Conservation (phyloP, 1,140 invertebrate genomes). For the Philotrypesis tridentata region DNA sequence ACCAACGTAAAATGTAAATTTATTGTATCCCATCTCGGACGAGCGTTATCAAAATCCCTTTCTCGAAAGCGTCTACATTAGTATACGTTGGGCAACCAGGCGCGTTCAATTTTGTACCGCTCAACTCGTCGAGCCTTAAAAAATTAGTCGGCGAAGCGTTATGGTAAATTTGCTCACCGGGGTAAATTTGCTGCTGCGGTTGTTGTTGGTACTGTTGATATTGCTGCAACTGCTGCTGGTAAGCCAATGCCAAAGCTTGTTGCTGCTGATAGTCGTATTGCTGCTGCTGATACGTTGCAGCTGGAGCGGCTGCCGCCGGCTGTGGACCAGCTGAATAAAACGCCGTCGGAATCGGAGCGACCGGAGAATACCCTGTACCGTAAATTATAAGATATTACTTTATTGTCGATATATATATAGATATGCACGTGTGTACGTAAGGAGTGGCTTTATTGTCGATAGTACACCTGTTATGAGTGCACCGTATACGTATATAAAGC, state of each 20-base stretch:
- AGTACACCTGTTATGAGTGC: no score
- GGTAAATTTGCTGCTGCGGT: conserved; percentile 54
- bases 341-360: neutral
- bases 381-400: conserved; percentile 41
- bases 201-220: conserved; percentile 50
- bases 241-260: conserved; percentile 51
- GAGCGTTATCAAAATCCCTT: neutral
- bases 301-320: neutral
- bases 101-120: no score
- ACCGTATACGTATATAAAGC: no score
- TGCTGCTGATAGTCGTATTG: conserved; percentile 42
- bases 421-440: no score
- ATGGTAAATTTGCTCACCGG: neutral
- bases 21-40: neutral
- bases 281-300: neutral
- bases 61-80: no score
- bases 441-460: no score
- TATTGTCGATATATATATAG: no score
- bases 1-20: neutral
- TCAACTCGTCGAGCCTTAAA: no score
- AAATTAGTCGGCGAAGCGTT: no score
- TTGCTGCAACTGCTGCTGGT: conserved; percentile 59
- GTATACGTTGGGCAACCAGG: no score
- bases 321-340: conserved; percentile 23
- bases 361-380: neutral